Evolutionary conservation across 2,888 invertebrate species (phyloP).

Genomic region (Ypsolopha sequella): DNA sequence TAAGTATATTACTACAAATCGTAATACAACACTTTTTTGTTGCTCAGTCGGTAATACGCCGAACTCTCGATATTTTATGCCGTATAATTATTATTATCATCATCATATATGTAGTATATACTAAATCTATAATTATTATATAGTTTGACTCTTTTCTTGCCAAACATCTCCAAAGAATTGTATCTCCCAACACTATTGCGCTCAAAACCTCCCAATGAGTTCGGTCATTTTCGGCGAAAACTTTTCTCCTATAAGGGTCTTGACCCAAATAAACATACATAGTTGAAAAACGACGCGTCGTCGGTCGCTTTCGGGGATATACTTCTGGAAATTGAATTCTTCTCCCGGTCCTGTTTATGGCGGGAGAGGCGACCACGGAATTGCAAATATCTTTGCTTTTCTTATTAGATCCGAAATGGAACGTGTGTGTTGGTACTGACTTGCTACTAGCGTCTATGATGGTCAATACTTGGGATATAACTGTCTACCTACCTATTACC

Average conservation of each 20-base stretch:
- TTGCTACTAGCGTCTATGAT: no score
- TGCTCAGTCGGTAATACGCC: no score
- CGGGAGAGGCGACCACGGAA: conserved; percentile 17
- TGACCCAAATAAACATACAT: conserved; percentile 49
- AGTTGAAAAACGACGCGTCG: conserved; percentile 38
- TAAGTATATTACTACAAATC: no score
- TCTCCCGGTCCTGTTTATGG: conserved; percentile 29
- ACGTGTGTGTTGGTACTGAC: neutral
- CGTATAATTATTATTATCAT: no score
- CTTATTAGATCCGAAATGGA: conserved; percentile 17
- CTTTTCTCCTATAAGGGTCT: conserved; percentile 35
- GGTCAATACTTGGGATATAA: no score
- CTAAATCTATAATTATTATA: no score
- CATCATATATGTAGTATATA: no score
- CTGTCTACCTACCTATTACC: no score
- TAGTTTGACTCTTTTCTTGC: no score
- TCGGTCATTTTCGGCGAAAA: conserved; percentile 28
- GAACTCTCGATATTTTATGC: no score
- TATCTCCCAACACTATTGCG: neutral
- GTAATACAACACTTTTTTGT: no score
- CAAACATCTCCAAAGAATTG: neutral
- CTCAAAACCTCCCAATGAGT: neutral
- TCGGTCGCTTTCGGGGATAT: conserved; percentile 27
- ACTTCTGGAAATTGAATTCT: conserved; percentile 47
- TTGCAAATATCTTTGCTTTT: conserved; percentile 21